A percentile compares a stretch with the other conserved stretches of the same genome.
Evolutionary conservation across 1,140 invertebrate species (phyloP).

Genomic region (Steinernema feltiae): DNA sequence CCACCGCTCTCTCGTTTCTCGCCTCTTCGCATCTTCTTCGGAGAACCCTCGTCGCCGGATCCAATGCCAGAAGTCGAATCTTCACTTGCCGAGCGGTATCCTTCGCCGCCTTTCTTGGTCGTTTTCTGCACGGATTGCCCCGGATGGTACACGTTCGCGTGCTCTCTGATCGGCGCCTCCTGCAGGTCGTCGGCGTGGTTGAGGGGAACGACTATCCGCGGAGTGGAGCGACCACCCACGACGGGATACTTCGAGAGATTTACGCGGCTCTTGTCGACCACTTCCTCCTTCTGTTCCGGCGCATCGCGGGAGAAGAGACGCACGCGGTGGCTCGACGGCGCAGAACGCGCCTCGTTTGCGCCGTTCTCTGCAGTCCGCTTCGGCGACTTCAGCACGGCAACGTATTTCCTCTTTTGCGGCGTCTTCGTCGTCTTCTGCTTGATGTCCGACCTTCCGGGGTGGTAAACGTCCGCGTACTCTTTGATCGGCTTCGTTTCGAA

Average conservation of each 20-base stretch:
- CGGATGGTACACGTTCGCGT: slow-evolving; percentile 14
- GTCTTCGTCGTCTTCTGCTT: slow-evolving; percentile 36
- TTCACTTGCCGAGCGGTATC: not conserved
- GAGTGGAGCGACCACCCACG: not conserved
- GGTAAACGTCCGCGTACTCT: slow-evolving; percentile 19
- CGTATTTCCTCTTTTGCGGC: not conserved
- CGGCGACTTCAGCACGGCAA: not conserved
- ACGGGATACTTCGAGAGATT: not conserved
- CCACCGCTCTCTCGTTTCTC: not conserved
- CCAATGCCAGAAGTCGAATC: not conserved
- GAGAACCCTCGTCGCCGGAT: not conserved
- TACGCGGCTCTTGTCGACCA: not conserved
- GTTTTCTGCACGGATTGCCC: slow-evolving; percentile 13
- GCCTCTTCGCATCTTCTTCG: not conserved
- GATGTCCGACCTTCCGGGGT: not conserved
- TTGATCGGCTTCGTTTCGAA: not conserved
- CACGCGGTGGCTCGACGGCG: not conserved
- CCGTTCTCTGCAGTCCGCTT: not conserved
- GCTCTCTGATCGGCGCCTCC: slow-evolving; percentile 14
- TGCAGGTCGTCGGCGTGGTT: not conserved
- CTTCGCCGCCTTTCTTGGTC: not conserved
- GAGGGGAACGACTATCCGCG: not conserved
- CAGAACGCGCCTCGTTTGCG: not conserved
- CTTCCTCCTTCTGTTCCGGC: not conserved
- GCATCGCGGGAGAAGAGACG: slow-evolving; percentile 2